phyloP scores from a whole-genome alignment of 2,113 vertebrate genomes.

The Petromus typicus region DNA sequence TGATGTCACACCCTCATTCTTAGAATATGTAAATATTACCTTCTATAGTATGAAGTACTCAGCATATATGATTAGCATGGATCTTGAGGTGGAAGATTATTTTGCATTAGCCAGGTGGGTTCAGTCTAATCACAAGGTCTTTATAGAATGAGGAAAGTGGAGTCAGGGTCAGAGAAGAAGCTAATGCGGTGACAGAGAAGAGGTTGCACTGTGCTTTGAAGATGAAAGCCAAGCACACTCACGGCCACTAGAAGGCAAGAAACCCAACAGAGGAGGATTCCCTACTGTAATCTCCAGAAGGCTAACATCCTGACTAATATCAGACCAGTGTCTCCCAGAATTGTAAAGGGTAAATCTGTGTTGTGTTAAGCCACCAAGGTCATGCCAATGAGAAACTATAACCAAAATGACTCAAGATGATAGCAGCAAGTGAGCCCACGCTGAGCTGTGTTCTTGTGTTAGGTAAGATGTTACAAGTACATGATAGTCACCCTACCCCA shows the following conservation, averaged over 20 bases:
- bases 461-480: neutral
- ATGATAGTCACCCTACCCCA: neutral
- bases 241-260: neutral
- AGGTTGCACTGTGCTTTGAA: neutral
- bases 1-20: neutral
- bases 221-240: neutral
- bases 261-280: neutral
- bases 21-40: neutral
- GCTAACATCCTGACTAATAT: neutral
- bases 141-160: accelerated
- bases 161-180: neutral
- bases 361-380: neutral
- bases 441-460: neutral
- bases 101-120: accelerated
- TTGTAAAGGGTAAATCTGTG: neutral
- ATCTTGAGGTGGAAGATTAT: neutral
- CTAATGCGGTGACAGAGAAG: neutral
- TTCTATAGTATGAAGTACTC: neutral
- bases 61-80: neutral
- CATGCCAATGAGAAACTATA: neutral
- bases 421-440: neutral
- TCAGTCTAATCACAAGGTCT: neutral
- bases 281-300: neutral
- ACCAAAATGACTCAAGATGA: neutral
- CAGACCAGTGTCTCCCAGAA: neutral